phyloP scores from a whole-genome alignment of 2,888 invertebrate species.

The Rhamphomyia laevipes region DNA sequence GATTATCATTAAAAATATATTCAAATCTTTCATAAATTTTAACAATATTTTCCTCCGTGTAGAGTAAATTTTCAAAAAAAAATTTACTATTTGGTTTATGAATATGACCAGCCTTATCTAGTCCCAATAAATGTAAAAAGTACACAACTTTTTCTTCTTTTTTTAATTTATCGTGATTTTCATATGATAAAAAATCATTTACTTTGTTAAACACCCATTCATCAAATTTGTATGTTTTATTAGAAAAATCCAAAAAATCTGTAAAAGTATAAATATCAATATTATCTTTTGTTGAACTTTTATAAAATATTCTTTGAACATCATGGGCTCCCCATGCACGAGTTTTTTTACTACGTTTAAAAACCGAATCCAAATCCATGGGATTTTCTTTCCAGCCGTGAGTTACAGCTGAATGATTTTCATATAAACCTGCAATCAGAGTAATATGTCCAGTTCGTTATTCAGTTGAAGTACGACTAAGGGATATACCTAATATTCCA shows the following conservation, averaged over 20 bases:
- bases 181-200: slow-evolving; percentile 43
- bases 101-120: slow-evolving; percentile 91
- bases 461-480: slow-evolving; percentile 91
- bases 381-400: slow-evolving; percentile 97
- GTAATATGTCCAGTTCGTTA: slow-evolving; percentile 97
- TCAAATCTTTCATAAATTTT: slow-evolving; percentile 56
- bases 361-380: slow-evolving; percentile 92
- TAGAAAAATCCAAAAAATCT: slow-evolving; percentile 67
- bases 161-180: slow-evolving; percentile 35
- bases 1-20: slow-evolving; percentile 59
- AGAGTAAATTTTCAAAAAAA: slow-evolving; percentile 63
- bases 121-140: slow-evolving; percentile 86
- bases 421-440: slow-evolving; percentile 80
- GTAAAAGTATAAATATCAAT: slow-evolving; percentile 45
- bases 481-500: slow-evolving; percentile 59
- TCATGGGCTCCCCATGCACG: slow-evolving; percentile 97
- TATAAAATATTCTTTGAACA: slow-evolving; percentile 81
- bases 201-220: slow-evolving; percentile 85
- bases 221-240: slow-evolving; percentile 53
- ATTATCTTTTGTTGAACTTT: slow-evolving; percentile 44
- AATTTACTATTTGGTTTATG: slow-evolving; percentile 77
- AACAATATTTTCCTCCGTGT: slow-evolving; percentile 66
- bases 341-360: slow-evolving; percentile 73
- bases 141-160: slow-evolving; percentile 50
- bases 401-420: slow-evolving; percentile 93